Base-by-base conservation (phyloP, 1,140 invertebrate genomes). In the Luehdorfia chinensis region DNA sequence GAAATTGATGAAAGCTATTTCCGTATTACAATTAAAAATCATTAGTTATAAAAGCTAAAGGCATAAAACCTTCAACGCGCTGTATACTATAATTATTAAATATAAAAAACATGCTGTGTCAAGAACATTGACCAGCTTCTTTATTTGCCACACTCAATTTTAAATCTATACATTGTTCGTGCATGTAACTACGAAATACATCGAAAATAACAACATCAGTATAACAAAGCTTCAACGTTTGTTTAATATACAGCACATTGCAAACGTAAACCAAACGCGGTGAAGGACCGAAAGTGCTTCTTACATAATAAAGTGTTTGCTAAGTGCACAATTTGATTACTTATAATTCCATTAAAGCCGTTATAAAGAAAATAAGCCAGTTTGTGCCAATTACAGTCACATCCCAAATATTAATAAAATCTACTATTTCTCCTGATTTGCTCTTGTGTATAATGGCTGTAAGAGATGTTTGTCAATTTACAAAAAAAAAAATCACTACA, bases 121-220 rank as follows among this genome's bases (percentile, higher is more conserved):
- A 57, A 73, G 66, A 73, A 73, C 61, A 48, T 52, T 52, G 46
- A 36, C 28, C 46, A 47, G 47, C 49, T 51, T 25, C 30, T 30
- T 23, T 34, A 28, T 41, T 44, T 55, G 52, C 45, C 55, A 56
- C 66, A 46, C 52, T n/a, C n/a, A n/a, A n/a, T n/a, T 53, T 50
- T 39, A 58, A 57, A 55, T 47, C 43, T 53, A 55, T 30, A 43
- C 56, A 50, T 39, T 36, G 25, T 45, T 37, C 36, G 41, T 52
- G 37, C 51, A 55, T 31, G 37, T 33, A 37, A 36, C 49, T 48
- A 52, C 28, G 19, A 31, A 55, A 47, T 33, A 49, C 47, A 12
- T 39, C 5, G 9, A 28, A 43, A n/a, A 16, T 15, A 43, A 28
- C 25, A 18, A 43, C 23, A 25, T n/a, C 23, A 9, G 16, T 11